Evolutionary conservation across 2,888 invertebrate species (phyloP).

Genomic region (Himalopsyche japonica): DNA sequence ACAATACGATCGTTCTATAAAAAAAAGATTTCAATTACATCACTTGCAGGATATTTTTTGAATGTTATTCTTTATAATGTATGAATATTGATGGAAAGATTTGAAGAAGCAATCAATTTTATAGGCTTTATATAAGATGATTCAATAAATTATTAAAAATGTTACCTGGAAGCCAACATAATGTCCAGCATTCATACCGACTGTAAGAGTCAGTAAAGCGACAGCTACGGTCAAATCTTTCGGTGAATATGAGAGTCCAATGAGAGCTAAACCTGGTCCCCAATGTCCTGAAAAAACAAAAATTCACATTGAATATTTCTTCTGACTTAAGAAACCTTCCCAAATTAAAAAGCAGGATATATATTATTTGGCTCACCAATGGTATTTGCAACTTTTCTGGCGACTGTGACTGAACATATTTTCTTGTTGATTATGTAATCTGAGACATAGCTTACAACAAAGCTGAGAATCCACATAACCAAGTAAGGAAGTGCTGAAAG

Average conservation of each 20-base stretch:
- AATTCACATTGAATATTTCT: neutral
- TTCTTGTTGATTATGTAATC: slow-evolving; percentile 63
- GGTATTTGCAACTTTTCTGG: slow-evolving; percentile 70
- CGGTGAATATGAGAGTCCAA: slow-evolving; percentile 63
- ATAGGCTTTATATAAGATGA: no score
- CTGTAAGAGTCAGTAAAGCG: slow-evolving; percentile 68
- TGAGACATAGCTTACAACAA: slow-evolving; percentile 69
- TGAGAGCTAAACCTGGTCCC: slow-evolving; percentile 70
- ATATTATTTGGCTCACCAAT: slow-evolving; percentile 55
- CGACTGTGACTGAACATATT: slow-evolving; percentile 56
- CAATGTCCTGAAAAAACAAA: slow-evolving; percentile 59
- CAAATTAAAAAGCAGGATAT: neutral
- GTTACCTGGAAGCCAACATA: slow-evolving; percentile 73
- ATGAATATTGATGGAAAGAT: no score
- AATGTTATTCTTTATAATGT: no score
- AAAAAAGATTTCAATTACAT: no score
- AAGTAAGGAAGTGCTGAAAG: slow-evolving; percentile 75
- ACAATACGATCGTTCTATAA: no score
- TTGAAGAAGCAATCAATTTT: no score
- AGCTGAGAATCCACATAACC: slow-evolving; percentile 71
- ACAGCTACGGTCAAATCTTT: slow-evolving; percentile 64
- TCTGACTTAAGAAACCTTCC: neutral
- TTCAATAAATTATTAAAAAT: no score
- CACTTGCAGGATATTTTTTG: no score
- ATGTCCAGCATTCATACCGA: slow-evolving; percentile 75